Conservation (phyloP, 2,797 vertebrate genomes). For the Varecia variegata region DNA sequence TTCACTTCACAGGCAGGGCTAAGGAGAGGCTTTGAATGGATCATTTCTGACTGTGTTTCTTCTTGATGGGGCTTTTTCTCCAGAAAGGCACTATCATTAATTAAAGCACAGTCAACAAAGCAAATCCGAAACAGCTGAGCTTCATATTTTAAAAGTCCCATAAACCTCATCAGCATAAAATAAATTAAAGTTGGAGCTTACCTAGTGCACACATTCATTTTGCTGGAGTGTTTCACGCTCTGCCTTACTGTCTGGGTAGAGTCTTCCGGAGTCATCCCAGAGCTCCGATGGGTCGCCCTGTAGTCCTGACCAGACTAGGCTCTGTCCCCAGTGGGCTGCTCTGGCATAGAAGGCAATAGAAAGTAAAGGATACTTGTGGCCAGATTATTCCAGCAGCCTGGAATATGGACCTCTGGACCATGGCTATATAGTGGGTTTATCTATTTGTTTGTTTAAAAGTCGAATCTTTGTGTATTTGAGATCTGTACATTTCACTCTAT, state of each 20-base stretch:
- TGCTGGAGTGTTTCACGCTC: not conserved
- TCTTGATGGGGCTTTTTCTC: constrained; percentile 4
- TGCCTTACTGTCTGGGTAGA: not conserved
- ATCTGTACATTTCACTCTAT: not conserved
- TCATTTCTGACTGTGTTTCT: constrained; percentile 23
- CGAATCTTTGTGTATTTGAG: not conserved
- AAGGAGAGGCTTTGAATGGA: not conserved
- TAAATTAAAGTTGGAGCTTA: constrained; percentile 59
- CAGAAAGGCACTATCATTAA: constrained; percentile 71
- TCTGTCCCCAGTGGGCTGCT: not conserved
- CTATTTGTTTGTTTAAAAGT: not conserved
- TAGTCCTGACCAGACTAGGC: not conserved
- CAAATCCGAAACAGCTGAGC: constrained; percentile 65
- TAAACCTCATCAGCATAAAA: constrained; percentile 67
- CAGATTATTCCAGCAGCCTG: not conserved
- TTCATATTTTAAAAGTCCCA: constrained; percentile 58
- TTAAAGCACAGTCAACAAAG: constrained; percentile 64
- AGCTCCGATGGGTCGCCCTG: not conserved
- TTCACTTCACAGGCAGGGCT: not conserved
- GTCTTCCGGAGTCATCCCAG: not conserved
- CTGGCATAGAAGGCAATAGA: not conserved
- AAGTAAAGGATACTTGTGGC: not conserved
- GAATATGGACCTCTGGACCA: not conserved
- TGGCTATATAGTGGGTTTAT: not conserved
- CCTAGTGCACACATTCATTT: not conserved